These are phyloP conservation scores for Coelogynopora nodosa DNA, from an alignment of 2,888 invertebrate species.

Conservation along the genomic window DNA sequence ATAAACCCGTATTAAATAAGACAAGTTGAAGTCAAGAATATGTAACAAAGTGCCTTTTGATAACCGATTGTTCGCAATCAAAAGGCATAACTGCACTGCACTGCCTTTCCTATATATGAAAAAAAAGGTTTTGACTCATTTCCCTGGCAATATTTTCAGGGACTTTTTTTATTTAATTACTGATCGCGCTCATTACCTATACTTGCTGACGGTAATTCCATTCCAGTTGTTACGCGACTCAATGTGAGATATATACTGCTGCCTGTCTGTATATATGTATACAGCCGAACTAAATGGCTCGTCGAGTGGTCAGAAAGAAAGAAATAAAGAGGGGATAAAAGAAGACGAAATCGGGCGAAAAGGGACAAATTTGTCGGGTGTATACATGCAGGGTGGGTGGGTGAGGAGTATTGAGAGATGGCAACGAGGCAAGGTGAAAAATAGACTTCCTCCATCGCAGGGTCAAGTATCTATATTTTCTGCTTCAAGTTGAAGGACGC, in stretches of 20 bases:
- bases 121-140: background rate
- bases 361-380: background rate
- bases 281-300: too few relatives aligned
- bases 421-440: too few relatives aligned
- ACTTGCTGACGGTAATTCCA: constrained; percentile 10
- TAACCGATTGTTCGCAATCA: background rate
- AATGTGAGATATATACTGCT: too few relatives aligned
- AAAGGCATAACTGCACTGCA: background rate
- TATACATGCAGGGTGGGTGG: too few relatives aligned
- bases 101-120: background rate
- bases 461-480: too few relatives aligned
- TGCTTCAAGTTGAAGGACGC: too few relatives aligned
- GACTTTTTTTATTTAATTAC: background rate
- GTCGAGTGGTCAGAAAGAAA: background rate
- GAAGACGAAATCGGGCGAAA: background rate
- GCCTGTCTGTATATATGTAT: too few relatives aligned
- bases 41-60: background rate
- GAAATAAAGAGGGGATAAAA: too few relatives aligned
- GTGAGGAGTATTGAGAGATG: too few relatives aligned
- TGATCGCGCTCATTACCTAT: background rate
- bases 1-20: background rate
- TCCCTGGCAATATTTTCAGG: background rate
- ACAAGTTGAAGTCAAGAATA: background rate
- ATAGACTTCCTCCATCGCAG: too few relatives aligned
- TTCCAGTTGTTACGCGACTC: background rate